Evolutionary conservation across 1,140 invertebrate species (phyloP), one percentile per base, ranked within the genome.

Genomic region (Magallana ariakensis): DNA sequence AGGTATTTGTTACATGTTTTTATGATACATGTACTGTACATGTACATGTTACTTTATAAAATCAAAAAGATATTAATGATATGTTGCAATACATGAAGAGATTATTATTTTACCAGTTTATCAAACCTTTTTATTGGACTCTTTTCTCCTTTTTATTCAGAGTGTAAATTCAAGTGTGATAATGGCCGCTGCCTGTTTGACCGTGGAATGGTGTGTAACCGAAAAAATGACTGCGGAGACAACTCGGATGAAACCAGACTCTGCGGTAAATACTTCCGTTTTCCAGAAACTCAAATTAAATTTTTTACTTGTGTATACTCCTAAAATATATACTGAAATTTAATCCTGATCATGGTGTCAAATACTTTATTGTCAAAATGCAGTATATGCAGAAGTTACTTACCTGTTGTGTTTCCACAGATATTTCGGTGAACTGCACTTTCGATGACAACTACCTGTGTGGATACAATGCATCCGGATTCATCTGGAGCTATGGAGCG

Each of bases 221-320:
- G 91, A 22, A 82, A 89, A 19, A 87, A 93, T 84, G 92, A 94
- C 87, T 94, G 93, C 87, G 92, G 92, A 16, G 93, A 94, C 62
- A 91, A 90, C 81, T 92, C 90, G 54, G 93, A 94, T 91, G 93
- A 94, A 87, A 89, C 88, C 8, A 53, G 57, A n/a, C 85, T 56
- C 1, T 93, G 92, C 85, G 55, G 91, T 92, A 87, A 90, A 91
- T 90, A 46, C 33, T 46, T 46, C 33, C 5, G 33, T 46, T 46
- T 5, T 46, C 33, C 33, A 46, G 5, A 46, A 46, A 2, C 0
- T 46, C 33, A 46, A 46, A 46, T 46, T 46, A 46, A 46, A 5
- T 46, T n/a, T n/a, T n/a, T 46, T 46, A 46, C 33, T 46, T 46
- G 33, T 46, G n/a, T 46, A 5, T 46, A 46, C 33, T 46, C 33